These are phyloP conservation scores for Rhea americana DNA, from an alignment of 2,113 vertebrate genomes.

Conservation along the genomic window DNA sequence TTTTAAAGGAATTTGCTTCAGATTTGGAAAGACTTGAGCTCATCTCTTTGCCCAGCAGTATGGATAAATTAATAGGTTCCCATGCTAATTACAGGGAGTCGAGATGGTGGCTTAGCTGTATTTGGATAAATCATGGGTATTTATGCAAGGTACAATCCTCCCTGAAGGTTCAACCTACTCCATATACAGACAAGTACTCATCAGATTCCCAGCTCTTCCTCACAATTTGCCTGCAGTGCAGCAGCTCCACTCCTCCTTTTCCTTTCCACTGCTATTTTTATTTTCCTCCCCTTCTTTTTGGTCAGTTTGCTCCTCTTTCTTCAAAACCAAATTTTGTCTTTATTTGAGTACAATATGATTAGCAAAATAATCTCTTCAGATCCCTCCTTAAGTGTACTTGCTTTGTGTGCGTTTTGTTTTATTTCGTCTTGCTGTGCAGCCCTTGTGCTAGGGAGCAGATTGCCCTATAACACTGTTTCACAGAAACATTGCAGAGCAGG, in stretches of 20 bases:
- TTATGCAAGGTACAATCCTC: slow-evolving; percentile 9
- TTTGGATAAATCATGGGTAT: slow-evolving; percentile 22
- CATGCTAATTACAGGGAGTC: slow-evolving; percentile 46
- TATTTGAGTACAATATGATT: background rate
- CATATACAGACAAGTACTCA: background rate
- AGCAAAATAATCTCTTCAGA: background rate
- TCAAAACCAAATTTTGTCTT: background rate
- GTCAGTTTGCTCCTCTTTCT: background rate
- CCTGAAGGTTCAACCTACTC: background rate
- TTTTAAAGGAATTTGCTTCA: background rate
- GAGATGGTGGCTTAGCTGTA: background rate
- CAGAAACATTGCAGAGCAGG: background rate
- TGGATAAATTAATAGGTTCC: slow-evolving; percentile 31
- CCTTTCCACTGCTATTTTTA: background rate
- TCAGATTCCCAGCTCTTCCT: background rate
- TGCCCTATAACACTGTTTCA: background rate
- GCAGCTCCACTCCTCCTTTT: background rate
- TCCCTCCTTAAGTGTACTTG: background rate
- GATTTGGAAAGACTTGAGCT: background rate
- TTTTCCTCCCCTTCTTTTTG: background rate
- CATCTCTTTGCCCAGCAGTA: background rate
- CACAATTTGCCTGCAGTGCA: background rate
- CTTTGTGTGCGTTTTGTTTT: background rate
- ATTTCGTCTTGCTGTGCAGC: background rate
- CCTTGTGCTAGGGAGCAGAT: background rate